Base-by-base conservation (phyloP, 2,113 vertebrate genomes). In the Poeciliopsis prolifica region DNA sequence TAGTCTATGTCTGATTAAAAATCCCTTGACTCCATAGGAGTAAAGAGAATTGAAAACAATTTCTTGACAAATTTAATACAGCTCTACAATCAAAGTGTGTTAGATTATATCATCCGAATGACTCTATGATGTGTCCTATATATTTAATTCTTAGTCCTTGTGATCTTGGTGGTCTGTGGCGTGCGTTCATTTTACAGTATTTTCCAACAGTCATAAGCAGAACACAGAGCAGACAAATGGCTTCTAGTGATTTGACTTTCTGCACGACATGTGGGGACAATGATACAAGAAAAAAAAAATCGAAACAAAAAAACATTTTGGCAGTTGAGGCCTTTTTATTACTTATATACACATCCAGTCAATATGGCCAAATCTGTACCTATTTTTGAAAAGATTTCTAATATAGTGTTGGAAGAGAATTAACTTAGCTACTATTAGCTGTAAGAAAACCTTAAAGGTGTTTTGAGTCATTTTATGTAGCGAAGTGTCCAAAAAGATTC, bases 61-160 rank as follows among this genome's bases (percentile, higher is more conserved):
- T 7, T 78, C 71, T 70, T 68, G 29, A 61, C 70, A 71, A 66
- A 35, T 30, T 78, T 64, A 24, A 75, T 74, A 72, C 51, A 60
- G 65, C 42, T 54, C 65, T 67, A 70, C 60, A 81, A 79, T 71
- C 33, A 61, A 22, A 72, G 35, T 75, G 17, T 54, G 22, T 7
- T 22, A 5, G 48, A 79, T 61, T 14, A 29, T 64, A 60, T 17
- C n/a, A 42, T 65, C 80, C 78, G 72, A 67, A 78, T 17, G 48
- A 19, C 5, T 51, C 19, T 75, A 29, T 0, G 0, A 30, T 0
- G 0, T 48, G 19, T 9, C 37, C 19, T 0, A 9, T 33, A n/a
- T 40, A n/a, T 40, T 29, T 64, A 3, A 29, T 12, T 76, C n/a
- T 15, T 51, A 63, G 69, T 54, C 26, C 24, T 67, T 66, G 24